These are phyloP conservation scores for Steinernema carpocapsae DNA, from an alignment of 2,888 invertebrate species.

Conservation along the genomic window DNA sequence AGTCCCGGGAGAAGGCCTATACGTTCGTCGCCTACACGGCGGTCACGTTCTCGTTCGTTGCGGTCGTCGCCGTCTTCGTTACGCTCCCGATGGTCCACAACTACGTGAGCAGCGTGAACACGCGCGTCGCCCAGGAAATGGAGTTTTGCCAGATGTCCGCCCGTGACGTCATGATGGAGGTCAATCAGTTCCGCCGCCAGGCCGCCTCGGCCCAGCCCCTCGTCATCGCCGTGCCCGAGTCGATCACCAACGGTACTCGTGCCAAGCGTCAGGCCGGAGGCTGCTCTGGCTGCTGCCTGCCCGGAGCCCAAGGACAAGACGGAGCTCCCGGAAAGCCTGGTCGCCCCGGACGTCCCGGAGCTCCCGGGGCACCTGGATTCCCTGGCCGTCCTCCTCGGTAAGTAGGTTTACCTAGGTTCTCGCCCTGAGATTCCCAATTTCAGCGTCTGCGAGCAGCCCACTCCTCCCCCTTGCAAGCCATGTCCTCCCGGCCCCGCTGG, in stretches of 20 bases:
- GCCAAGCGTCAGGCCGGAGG: conserved; percentile 46
- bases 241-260: conserved; percentile 43
- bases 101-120: conserved; percentile 67
- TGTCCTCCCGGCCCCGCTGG: conserved; percentile 68
- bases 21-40: conserved; percentile 68
- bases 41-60: conserved; percentile 64
- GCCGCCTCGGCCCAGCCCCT: conserved; percentile 14
- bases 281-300: conserved; percentile 64
- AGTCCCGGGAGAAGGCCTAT: conserved; percentile 56
- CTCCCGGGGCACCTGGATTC: conserved; percentile 66
- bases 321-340: conserved; percentile 65
- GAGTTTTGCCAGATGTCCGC: conserved; percentile 69
- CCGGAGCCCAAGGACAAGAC: conserved; percentile 61
- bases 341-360: conserved; percentile 58
- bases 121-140: conserved; percentile 66
- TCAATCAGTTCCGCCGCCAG: conserved; percentile 58
- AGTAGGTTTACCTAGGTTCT: background rate
- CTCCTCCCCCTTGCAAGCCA: conserved; percentile 67
- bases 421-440: background rate
- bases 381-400: conserved; percentile 67
- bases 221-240: background rate
- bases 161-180: conserved; percentile 67
- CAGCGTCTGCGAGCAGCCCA: conserved; percentile 64
- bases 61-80: conserved; percentile 66
- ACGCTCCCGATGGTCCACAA: conserved; percentile 69